Conservation (phyloP, 2,888 invertebrate genomes). For the Elmis aenea region DNA sequence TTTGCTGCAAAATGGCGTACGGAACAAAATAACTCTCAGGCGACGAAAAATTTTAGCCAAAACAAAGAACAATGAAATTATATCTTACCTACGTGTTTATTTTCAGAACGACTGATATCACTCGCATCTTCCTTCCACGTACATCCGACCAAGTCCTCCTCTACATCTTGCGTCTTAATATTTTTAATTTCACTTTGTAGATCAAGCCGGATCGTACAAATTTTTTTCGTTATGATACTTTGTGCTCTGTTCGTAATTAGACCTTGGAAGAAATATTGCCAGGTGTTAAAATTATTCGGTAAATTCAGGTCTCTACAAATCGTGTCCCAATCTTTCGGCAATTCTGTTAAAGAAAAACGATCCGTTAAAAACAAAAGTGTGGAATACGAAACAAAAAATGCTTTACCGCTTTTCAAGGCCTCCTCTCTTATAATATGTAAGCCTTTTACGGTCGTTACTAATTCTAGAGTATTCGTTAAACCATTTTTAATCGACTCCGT, state of each 20-base stretch:
- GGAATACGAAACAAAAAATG: too few species aligned
- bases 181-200: slow-evolving; percentile 46
- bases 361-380: too few species aligned
- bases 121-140: slow-evolving; percentile 66
- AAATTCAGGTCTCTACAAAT: slow-evolving; percentile 59
- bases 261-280: slow-evolving; percentile 69
- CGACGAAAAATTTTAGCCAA: too few species aligned
- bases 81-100: slow-evolving; percentile 36
- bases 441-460: slow-evolving; percentile 65
- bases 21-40: too few species aligned
- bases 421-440: slow-evolving; percentile 69
- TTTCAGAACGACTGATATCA: slow-evolving; percentile 47
- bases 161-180: slow-evolving; percentile 50
- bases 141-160: slow-evolving; percentile 64
- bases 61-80: too few species aligned
- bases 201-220: slow-evolving; percentile 35
- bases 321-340: slow-evolving; percentile 58
- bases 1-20: too few species aligned
- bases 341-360: slow-evolving; percentile 47
- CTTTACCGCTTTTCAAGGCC: slow-evolving; percentile 57
- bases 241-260: slow-evolving; percentile 65
- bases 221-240: slow-evolving; percentile 52
- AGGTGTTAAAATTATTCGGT: slow-evolving; percentile 57
- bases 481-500: slow-evolving; percentile 52
- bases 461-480: slow-evolving; percentile 56